Evolutionary conservation across 2,888 invertebrate genomes (phyloP), one percentile per base, ranked within the genome.

Genomic region (Stenolophus ochropezus): DNA sequence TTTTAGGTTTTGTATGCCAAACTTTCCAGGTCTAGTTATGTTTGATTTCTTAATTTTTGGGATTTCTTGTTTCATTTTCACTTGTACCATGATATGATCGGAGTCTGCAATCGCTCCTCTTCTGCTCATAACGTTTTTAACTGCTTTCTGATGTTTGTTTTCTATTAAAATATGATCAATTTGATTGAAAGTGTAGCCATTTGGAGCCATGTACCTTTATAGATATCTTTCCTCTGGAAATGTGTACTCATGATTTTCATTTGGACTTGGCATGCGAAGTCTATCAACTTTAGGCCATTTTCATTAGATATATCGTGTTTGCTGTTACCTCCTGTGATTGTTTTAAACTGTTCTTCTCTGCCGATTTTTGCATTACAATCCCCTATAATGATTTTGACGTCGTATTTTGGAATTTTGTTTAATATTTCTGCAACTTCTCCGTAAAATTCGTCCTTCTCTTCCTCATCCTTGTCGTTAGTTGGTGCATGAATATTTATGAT

Each of bases 281-380:
- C 47, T 42, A 82, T 83, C 33, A 83, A 27, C 20, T 33, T 53
- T 76, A 58, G n/a, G n/a, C 83, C 83, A 65, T 82, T 82, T 18
- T 79, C 47, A 47, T 82, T 82, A n/a, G 8, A 82, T 6, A 53
- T 49, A n/a, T 61, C n/a, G 27, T 83, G 78, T 58, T 76, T 77
- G 33, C 82, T 83, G 11, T 73, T 8, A 14, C 61, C 61, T 74
- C n/a, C n/a, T n/a, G n/a, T n/a, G n/a, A n/a, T n/a, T n/a, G n/a
- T n/a, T n/a, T n/a, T n/a, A n/a, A n/a, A n/a, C n/a, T n/a, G n/a
- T n/a, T n/a, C n/a, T n/a, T n/a, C n/a, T n/a, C n/a, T n/a, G n/a
- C n/a, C n/a, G n/a, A n/a, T n/a, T n/a, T n/a, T n/a, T n/a, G n/a
- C n/a, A n/a, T n/a, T n/a, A n/a, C n/a, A n/a, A n/a, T n/a, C n/a